phyloP scores from a whole-genome alignment of 2,888 invertebrate genomes.

The Eledona agricola region DNA sequence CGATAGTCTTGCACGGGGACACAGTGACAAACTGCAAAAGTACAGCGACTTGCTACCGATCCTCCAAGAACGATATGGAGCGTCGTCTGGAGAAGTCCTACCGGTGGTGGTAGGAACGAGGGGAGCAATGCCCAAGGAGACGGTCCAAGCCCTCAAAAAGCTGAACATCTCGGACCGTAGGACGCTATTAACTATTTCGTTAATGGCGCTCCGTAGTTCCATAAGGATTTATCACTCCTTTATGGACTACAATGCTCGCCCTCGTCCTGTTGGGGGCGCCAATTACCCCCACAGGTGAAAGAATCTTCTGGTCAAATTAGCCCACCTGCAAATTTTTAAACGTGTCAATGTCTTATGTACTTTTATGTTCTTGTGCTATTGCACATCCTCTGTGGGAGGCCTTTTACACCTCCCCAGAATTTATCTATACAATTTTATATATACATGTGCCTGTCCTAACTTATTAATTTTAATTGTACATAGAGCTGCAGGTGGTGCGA shows the following conservation, averaged over 20 bases:
- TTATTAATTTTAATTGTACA: too few species aligned
- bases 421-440: too few species aligned
- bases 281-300: slow-evolving; percentile 6
- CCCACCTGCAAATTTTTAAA: too few species aligned
- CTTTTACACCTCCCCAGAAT: too few species aligned
- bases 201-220: slow-evolving; percentile 49
- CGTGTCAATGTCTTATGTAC: too few species aligned
- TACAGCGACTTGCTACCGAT: slow-evolving; percentile 43
- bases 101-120: slow-evolving; percentile 54
- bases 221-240: slow-evolving; percentile 49
- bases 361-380: too few species aligned
- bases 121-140: slow-evolving; percentile 51
- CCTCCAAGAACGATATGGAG: slow-evolving; percentile 29
- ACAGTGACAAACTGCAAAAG: slow-evolving; percentile 45
- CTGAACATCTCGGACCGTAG: slow-evolving; percentile 42
- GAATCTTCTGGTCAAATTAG: slow-evolving; percentile 1
- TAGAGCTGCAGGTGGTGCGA: too few species aligned
- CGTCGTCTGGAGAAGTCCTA: slow-evolving; percentile 41
- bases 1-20: slow-evolving; percentile 41
- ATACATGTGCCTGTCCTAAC: too few species aligned
- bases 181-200: slow-evolving; percentile 43
- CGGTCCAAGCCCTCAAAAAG: slow-evolving; percentile 38
- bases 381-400: too few species aligned
- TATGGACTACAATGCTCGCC: slow-evolving; percentile 48
- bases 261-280: slow-evolving; percentile 22